These are phyloP conservation scores for Engraulis encrasicolus DNA, from an alignment of 2,113 vertebrate genomes.

Conservation along the genomic window DNA sequence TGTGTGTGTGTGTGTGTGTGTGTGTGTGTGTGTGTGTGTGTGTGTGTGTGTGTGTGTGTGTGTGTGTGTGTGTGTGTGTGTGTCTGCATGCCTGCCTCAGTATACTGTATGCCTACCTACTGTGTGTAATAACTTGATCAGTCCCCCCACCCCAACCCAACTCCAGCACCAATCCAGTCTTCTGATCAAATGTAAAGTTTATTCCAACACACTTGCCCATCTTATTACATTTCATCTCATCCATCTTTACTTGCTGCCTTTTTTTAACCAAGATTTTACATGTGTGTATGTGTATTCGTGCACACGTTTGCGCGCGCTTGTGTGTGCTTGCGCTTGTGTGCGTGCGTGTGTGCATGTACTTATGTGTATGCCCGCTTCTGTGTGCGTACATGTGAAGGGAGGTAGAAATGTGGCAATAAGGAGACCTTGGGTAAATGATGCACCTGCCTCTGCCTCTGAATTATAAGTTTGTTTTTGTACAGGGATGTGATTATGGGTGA, in stretches of 20 bases:
- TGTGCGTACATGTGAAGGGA: not conserved
- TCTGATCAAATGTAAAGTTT: not conserved
- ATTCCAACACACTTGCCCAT: not conserved
- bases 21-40: conserved; percentile 24
- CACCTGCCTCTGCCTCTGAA: not conserved
- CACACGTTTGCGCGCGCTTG: not conserved
- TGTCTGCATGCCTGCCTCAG: not conserved
- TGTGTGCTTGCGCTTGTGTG: not conserved
- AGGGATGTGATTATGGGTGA: not conserved
- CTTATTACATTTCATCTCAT: not conserved
- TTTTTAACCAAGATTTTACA: not conserved
- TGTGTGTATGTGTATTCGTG: too few relatives aligned
- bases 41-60: not conserved
- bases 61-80: conserved; percentile 8
- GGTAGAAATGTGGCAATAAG: not conserved
- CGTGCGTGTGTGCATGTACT: not conserved
- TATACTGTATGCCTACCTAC: too few relatives aligned
- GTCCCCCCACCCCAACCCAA: too few relatives aligned
- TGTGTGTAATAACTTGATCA: too few relatives aligned
- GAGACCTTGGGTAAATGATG: not conserved
- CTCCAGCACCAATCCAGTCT: not conserved
- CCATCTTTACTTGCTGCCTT: not conserved
- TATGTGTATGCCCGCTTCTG: not conserved
- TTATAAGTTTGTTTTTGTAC: not conserved
- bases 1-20: not conserved